phyloP scores from a whole-genome alignment of 30 jellyfish, hydroid and myxozoan genomes.

The Pelagia noctiluca region DNA sequence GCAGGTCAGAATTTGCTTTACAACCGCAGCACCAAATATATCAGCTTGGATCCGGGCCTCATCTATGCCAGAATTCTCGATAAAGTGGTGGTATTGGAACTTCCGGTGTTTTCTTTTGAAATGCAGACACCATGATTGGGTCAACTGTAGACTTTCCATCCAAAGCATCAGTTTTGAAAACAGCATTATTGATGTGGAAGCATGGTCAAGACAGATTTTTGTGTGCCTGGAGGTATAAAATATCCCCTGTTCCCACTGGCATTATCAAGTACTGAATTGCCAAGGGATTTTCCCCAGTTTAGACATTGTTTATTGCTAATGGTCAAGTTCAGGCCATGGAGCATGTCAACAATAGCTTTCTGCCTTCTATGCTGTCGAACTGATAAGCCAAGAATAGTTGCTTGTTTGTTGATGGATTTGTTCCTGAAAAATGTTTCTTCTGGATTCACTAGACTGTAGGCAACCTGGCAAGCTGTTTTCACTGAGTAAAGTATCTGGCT shows the following conservation, averaged over 20 bases:
- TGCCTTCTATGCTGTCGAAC: neutral
- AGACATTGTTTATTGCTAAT: neutral
- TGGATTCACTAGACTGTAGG: neutral
- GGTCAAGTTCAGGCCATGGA: neutral
- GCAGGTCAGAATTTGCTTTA: constrained; percentile 13
- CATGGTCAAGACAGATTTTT: neutral
- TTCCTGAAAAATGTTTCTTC: neutral
- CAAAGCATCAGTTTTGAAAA: neutral
- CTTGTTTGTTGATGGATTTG: neutral
- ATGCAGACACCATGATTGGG: neutral
- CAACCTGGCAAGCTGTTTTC: neutral
- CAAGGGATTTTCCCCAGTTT: neutral
- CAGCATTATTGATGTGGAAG: neutral
- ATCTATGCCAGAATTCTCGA: constrained; percentile 30
- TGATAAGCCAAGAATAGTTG: neutral
- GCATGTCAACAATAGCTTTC: neutral
- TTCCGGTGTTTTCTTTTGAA: neutral
- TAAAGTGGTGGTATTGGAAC: neutral
- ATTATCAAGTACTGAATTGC: neutral
- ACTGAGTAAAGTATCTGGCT: neutral
- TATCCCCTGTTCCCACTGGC: neutral
- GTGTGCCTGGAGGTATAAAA: neutral
- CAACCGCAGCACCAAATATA: constrained; percentile 9
- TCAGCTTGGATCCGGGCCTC: constrained; percentile 26
- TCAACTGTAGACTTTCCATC: neutral